Evolutionary conservation across 2,113 vertebrate species (phyloP).

Genomic region (Paracanthobrama guichenoti): DNA sequence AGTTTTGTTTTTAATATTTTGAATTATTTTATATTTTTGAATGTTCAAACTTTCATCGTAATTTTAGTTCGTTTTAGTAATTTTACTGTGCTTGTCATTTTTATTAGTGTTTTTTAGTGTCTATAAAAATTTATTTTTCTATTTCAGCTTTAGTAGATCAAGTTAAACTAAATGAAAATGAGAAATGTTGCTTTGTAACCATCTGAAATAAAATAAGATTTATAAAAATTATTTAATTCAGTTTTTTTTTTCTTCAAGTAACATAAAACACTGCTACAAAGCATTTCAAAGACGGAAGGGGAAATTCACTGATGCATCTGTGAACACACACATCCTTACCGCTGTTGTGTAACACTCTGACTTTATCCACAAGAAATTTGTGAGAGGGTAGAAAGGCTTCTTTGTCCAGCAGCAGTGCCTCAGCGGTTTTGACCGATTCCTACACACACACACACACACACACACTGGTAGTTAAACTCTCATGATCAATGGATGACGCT

Average conservation of each 20-base stretch:
- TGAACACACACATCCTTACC: slow-evolving; percentile 71
- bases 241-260: neutral
- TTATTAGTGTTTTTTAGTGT: neutral
- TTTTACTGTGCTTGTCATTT: neutral
- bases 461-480: slow-evolving; percentile 56
- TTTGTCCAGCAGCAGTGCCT: slow-evolving; percentile 85
- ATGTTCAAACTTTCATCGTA: neutral
- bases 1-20: neutral
- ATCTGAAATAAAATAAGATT: neutral
- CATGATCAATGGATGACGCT: slow-evolving; percentile 62
- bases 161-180: neutral
- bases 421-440: slow-evolving; percentile 82
- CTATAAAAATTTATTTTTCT: neutral
- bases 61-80: neutral
- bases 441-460: slow-evolving; percentile 49
- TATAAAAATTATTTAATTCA: no score
- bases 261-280: neutral
- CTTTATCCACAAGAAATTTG: slow-evolving; percentile 88
- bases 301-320: neutral
- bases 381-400: slow-evolving; percentile 86
- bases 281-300: neutral
- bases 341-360: slow-evolving; percentile 74
- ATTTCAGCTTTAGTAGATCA: neutral
- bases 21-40: neutral
- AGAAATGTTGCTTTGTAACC: neutral